Conservation (phyloP, 2,797 vertebrate species). For the Amphiprion clarkii region DNA sequence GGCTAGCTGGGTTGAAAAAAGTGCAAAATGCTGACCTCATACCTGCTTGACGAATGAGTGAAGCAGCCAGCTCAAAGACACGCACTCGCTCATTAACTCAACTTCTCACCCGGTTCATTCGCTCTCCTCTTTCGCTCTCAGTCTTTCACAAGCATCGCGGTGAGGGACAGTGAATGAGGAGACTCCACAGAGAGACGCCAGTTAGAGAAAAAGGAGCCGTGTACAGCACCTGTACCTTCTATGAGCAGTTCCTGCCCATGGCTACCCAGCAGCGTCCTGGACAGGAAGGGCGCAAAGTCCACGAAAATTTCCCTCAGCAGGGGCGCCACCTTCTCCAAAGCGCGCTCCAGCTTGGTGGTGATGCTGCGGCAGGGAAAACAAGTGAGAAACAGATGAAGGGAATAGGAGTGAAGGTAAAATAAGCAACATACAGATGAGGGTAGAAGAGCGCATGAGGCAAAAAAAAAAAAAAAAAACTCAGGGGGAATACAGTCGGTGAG, state of each 20-base stretch:
- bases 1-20: conserved; percentile 55
- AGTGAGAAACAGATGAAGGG: conserved; percentile 31
- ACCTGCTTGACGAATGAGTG: conserved; percentile 79
- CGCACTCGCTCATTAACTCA: conserved; percentile 12
- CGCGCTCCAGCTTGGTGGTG: conserved; percentile 98
- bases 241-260: conserved; percentile 99
- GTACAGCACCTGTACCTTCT: conserved; percentile 97
- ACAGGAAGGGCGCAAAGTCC: conserved; percentile 98
- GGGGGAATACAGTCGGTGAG: conserved; percentile 28
- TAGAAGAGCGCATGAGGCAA: conserved; percentile 20
- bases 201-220: conserved; percentile 85
- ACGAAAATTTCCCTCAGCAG: conserved; percentile 98
- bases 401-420: conserved; percentile 22
- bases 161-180: conserved; percentile 81
- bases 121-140: conserved; percentile 3
- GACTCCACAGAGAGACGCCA: conserved; percentile 87
- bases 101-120: conserved; percentile 16
- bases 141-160: conserved; percentile 44
- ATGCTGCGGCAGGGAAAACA: conserved; percentile 84
- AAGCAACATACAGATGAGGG: conserved; percentile 43
- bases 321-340: conserved; percentile 98
- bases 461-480: conserved; percentile 3
- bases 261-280: conserved; percentile 96
- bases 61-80: conserved; percentile 76
- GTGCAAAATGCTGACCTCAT: conserved; percentile 62